These are phyloP conservation scores for Galemys pyrenaicus DNA, from an alignment of 2,113 vertebrate species.

Conservation along the genomic window DNA sequence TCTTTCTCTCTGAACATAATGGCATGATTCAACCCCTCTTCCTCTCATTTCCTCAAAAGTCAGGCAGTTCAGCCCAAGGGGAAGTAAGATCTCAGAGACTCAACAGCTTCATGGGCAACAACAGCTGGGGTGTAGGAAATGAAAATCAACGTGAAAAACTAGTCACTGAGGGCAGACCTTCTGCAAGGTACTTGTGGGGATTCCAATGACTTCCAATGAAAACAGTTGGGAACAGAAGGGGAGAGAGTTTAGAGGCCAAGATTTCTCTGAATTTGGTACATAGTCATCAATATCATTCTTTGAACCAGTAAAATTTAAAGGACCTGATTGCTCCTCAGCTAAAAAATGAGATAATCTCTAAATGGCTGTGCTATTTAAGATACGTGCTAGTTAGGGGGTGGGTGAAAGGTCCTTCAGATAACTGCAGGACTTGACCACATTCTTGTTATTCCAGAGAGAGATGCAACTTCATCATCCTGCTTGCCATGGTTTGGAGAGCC, in stretches of 20 bases:
- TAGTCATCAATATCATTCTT: not conserved
- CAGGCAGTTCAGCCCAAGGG: not conserved
- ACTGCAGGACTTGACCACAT: not conserved
- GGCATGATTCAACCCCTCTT: slow-evolving; percentile 26
- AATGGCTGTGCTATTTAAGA: not conserved
- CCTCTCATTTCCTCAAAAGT: slow-evolving; percentile 13
- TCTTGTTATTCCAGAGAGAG: not conserved
- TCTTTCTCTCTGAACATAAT: slow-evolving; percentile 69
- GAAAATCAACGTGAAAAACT: not conserved
- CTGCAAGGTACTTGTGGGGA: not conserved
- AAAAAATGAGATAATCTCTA: not conserved
- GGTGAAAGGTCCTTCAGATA: not conserved
- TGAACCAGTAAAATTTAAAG: not conserved
- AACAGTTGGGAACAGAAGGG: not conserved
- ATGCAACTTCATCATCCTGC: not conserved
- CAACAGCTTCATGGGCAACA: not conserved
- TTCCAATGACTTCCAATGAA: not conserved
- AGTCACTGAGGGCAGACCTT: not conserved
- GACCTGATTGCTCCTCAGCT: not conserved
- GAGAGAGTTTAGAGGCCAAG: not conserved
- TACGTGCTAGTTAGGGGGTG: fast-evolving
- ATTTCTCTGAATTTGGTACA: not conserved
- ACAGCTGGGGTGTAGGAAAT: not conserved
- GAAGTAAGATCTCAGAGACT: not conserved
- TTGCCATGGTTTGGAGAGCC: not conserved